phyloP scores from a whole-genome alignment of 2,888 invertebrate species.

The Xanthia icteritia region DNA sequence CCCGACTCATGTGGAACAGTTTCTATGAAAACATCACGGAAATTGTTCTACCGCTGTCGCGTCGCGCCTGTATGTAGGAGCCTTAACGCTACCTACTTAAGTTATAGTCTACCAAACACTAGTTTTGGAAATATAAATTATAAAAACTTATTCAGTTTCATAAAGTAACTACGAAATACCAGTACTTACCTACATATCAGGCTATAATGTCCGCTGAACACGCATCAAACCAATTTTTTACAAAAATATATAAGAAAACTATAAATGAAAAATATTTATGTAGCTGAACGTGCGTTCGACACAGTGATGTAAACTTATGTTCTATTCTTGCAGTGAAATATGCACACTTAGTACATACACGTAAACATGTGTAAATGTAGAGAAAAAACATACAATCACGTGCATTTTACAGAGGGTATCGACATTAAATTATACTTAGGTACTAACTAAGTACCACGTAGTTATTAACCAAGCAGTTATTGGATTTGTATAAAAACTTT shows the following conservation, averaged over 20 bases:
- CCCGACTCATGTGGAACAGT: no score
- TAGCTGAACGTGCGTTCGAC: slow-evolving; percentile 36
- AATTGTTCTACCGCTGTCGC: no score
- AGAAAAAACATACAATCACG: slow-evolving; percentile 10
- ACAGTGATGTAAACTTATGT: slow-evolving; percentile 37
- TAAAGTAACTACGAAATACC: slow-evolving; percentile 15
- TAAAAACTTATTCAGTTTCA: slow-evolving; percentile 31
- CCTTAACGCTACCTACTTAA: background rate
- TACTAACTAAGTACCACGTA: background rate
- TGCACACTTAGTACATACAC: slow-evolving; percentile 1
- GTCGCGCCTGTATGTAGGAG: no score
- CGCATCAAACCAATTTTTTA: slow-evolving; percentile 52
- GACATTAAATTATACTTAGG: background rate
- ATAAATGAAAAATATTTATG: slow-evolving; percentile 26
- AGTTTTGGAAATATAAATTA: slow-evolving; percentile 9
- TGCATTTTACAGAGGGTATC: slow-evolving; percentile 1
- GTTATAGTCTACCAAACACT: slow-evolving; percentile 4
- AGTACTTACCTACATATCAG: background rate
- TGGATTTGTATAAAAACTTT: no score
- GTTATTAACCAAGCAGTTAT: background rate
- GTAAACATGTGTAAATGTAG: slow-evolving; percentile 20
- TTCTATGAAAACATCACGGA: no score
- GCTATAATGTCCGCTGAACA: slow-evolving; percentile 48
- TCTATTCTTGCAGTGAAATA: slow-evolving; percentile 24
- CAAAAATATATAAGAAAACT: slow-evolving; percentile 6